These are phyloP conservation scores for Grammomys surdaster DNA, from an alignment of 2,113 vertebrate species.

Conservation along the genomic window DNA sequence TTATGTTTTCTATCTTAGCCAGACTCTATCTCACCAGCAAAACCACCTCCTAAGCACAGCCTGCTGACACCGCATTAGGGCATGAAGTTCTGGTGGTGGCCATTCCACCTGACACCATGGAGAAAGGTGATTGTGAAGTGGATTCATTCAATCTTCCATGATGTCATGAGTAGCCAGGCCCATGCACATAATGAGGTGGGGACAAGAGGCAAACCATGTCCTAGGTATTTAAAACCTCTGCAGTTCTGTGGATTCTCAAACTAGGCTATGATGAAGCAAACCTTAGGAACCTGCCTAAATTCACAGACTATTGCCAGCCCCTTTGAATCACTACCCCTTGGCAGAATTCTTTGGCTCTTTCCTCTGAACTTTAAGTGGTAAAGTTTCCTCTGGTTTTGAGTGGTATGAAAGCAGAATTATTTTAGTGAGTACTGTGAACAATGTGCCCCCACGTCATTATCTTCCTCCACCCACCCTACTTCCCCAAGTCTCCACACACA, in stretches of 20 bases:
- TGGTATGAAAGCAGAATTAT: background rate
- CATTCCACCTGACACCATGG: background rate
- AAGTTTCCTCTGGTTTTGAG: background rate
- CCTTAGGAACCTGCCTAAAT: background rate
- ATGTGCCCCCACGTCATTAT: fast-evolving
- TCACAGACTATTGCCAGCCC: background rate
- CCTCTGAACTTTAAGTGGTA: background rate
- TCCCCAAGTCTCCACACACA: too few species aligned
- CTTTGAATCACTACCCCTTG: background rate
- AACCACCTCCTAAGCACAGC: background rate
- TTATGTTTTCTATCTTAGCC: background rate
- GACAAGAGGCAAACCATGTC: background rate
- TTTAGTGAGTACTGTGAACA: background rate
- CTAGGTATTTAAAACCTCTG: background rate
- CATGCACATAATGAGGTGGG: background rate
- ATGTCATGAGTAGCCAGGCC: background rate
- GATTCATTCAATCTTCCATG: background rate
- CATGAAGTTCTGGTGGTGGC: background rate
- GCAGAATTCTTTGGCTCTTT: background rate
- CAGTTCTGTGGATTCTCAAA: background rate
- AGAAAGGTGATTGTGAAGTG: background rate
- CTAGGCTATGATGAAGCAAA: background rate
- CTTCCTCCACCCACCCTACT: too few species aligned
- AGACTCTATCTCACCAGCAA: background rate
- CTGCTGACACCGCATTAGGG: too few species aligned